Base-by-base conservation (phyloP, 2,797 vertebrate species). In the Xenops minutus region DNA sequence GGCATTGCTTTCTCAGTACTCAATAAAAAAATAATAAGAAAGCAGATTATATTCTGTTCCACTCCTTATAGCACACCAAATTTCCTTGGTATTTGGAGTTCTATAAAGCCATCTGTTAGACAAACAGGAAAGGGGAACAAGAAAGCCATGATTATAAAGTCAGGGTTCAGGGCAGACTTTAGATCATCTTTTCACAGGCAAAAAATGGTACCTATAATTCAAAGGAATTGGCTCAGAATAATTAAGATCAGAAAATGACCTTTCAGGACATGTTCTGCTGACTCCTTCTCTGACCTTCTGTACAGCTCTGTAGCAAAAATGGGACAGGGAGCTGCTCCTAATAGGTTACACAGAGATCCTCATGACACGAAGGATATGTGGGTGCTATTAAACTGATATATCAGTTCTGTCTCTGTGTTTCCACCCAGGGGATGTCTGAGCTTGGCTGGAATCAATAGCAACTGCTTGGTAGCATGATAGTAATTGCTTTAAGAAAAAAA, bases 1-100 rank as follows among this genome's bases (percentile, higher is more conserved):
- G 48, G 49, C 41, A 69, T 73, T 69, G 61, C 91, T 90, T 97
- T 95, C 89, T 97, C 95, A 67, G 32, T 62, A 46, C 12, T 49
- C 48, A 59, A 32, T 58, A 22, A 37, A 86, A 90, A 89, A 91
- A 62, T 43, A 24, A 9, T 1, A 63, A 51, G 7, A 77, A 77
- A 61, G n/a, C 4, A 36, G 72, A 74, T 86, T 67, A 19, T 92
- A 2, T 84, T 64, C 13, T 64, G 17, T 61, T 74, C 27, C 27
- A 55, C 16, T 62, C 49, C 56, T 64, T 61, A 64, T 26, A 71
- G 37, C 19, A 32, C 44, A 77, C 41, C 68, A 49, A 9, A 59
- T 89, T 74, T 80, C 41, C 37, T 63, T 66, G 27, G 30, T 66
- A 19, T 77, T 52, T 72, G 75, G 85, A 77, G 37, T 85, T 54